Percentiles rank a stretch among this genome's conserved stretches.
Evolutionary conservation across 2,888 invertebrate species (phyloP).

Genomic region (Graphium colonna): DNA sequence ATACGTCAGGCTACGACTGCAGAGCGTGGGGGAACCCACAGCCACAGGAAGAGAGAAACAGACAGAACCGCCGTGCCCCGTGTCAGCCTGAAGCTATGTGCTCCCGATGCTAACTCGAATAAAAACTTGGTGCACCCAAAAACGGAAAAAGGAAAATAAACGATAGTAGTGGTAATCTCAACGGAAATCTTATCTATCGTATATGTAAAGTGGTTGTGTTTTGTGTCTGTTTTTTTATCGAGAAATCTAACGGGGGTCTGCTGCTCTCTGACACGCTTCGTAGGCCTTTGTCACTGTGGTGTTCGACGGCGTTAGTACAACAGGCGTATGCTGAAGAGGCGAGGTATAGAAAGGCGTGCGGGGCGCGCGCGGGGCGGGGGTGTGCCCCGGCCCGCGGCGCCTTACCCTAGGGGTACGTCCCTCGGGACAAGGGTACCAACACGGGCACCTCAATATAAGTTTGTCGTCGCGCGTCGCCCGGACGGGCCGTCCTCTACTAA

Average conservation of each 20-base stretch:
- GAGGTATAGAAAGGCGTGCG: conserved; percentile 69
- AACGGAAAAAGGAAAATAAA: conserved; percentile 44
- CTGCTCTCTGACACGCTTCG: conserved; percentile 81
- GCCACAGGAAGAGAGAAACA: conserved; percentile 81
- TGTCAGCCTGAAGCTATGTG: conserved; percentile 72
- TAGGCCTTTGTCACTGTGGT: conserved; percentile 80
- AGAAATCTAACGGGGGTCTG: conserved; percentile 76
- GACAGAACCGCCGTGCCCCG: conserved; percentile 76
- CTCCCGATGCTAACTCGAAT: conserved; percentile 61
- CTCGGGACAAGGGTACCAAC: conserved; percentile 63
- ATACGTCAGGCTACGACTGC: conserved; percentile 55
- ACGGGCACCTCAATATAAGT: conserved; percentile 60
- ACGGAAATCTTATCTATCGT: conserved; percentile 54
- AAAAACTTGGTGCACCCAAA: conserved; percentile 62
- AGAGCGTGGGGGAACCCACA: conserved; percentile 74
- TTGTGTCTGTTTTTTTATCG: conserved; percentile 59
- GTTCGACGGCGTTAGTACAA: conserved; percentile 60
- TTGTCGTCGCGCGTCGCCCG: conserved; percentile 72
- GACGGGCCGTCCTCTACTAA: conserved; percentile 78
- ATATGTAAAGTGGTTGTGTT: conserved; percentile 74
- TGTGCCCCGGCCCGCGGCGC: conserved; percentile 64
- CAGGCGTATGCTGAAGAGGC: conserved; percentile 69
- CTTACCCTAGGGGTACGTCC: conserved; percentile 70
- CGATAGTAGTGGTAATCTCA: conserved; percentile 9
- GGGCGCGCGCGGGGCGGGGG: conserved; percentile 64